These are phyloP conservation scores for Cyprinodon diabolis DNA, from an alignment of 2,797 vertebrate genomes.

Conservation along the genomic window DNA sequence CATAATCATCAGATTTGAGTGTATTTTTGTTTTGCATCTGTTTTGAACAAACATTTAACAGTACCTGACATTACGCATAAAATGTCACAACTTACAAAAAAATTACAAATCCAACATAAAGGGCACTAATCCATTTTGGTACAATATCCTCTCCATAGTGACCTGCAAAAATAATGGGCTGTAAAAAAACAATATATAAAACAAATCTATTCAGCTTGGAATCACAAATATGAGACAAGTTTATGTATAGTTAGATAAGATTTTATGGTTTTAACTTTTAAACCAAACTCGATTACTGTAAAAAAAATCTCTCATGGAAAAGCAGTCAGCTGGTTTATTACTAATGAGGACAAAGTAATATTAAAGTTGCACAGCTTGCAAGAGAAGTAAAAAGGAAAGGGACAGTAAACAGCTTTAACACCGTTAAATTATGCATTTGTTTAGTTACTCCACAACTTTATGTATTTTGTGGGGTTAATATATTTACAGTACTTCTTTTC, in stretches of 20 bases:
- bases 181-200: conserved; percentile 2
- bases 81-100: too few relatives aligned
- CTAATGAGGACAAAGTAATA: not conserved
- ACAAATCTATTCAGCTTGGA: not conserved
- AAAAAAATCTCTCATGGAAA: not conserved
- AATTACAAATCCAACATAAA: too few relatives aligned
- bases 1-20: too few relatives aligned
- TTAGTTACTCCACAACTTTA: not conserved
- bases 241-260: not conserved
- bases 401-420: conserved; percentile 13
- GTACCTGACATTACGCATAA: too few relatives aligned
- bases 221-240: not conserved
- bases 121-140: too few relatives aligned
- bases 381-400: conserved; percentile 7
- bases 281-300: not conserved
- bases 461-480: not conserved
- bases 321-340: not conserved
- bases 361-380: conserved; percentile 1
- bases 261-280: not conserved
- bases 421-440: not conserved
- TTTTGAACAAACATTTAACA: too few relatives aligned
- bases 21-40: too few relatives aligned
- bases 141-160: too few relatives aligned
- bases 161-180: not conserved
- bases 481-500: not conserved